Evolutionary conservation across 1,140 invertebrate species (phyloP).

Genomic region (Paracyclopina nana): DNA sequence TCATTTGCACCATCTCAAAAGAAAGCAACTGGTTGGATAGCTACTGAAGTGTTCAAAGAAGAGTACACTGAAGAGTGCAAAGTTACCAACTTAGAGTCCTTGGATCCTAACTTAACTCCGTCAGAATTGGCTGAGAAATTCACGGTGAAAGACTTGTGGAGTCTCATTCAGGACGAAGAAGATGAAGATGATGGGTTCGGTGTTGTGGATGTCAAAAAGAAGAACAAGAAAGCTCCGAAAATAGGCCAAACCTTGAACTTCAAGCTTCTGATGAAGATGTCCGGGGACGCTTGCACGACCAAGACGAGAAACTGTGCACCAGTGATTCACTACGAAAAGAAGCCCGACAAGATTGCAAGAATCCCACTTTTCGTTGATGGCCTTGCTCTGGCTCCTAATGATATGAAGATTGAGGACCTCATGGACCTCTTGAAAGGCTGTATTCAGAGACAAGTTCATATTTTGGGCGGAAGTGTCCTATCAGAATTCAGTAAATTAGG

Average conservation of each 20-base stretch:
- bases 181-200: background rate
- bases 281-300: constrained; percentile 12
- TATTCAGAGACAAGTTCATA: constrained; percentile 40
- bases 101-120: no score
- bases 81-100: constrained; percentile 8
- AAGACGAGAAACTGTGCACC: constrained; percentile 27
- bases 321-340: constrained; percentile 30
- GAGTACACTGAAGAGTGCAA: background rate
- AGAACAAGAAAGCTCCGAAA: background rate
- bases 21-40: background rate
- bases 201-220: constrained; percentile 1
- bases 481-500: constrained; percentile 31
- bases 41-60: background rate
- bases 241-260: constrained; percentile 14
- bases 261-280: constrained; percentile 19
- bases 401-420: constrained; percentile 37
- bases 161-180: background rate
- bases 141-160: background rate
- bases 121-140: no score
- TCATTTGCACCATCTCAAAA: background rate
- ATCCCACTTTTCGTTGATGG: constrained; percentile 21
- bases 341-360: constrained; percentile 23
- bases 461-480: constrained; percentile 38
- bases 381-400: constrained; percentile 22
- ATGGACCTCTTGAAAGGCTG: constrained; percentile 50